Evolutionary conservation across 2,113 vertebrate genomes (phyloP).

Genomic region (Sylvia atricapilla): DNA sequence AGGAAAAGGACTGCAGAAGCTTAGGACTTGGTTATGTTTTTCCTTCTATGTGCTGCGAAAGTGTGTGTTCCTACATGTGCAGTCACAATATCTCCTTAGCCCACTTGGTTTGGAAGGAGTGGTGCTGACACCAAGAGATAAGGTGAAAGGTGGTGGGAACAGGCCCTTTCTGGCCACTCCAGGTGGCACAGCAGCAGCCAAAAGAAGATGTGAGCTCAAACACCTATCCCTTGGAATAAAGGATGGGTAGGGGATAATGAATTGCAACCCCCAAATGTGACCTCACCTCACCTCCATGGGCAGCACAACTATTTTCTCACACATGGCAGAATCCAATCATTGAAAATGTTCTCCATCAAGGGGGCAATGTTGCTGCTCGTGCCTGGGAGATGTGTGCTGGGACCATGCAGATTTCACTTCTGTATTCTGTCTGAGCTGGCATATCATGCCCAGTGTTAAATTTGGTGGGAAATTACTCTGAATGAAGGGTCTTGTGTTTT

Average conservation of each 20-base stretch:
- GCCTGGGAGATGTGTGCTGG: background rate
- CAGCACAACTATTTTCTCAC: background rate
- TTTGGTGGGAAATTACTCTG: background rate
- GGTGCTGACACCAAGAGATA: background rate
- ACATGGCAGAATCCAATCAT: rapidly evolving
- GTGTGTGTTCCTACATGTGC: background rate
- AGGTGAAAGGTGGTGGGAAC: background rate
- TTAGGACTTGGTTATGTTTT: background rate
- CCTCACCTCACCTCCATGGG: background rate
- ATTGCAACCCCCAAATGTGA: background rate
- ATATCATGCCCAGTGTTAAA: background rate
- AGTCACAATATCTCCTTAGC: rapidly evolving
- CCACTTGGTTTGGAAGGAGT: background rate
- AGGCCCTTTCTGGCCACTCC: background rate
- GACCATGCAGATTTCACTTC: background rate
- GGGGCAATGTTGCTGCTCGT: background rate
- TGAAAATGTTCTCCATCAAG: background rate
- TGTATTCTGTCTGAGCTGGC: background rate
- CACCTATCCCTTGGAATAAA: background rate
- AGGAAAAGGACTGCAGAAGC: background rate
- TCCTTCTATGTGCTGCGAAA: background rate
- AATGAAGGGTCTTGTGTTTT: background rate
- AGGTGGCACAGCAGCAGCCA: background rate
- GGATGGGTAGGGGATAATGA: background rate
- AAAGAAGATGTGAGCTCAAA: background rate